A percentile compares a stretch with the other conserved stretches of the same genome.
phyloP scores from a whole-genome alignment of 2,113 vertebrate species.

The Cheirogaleus medius region DNA sequence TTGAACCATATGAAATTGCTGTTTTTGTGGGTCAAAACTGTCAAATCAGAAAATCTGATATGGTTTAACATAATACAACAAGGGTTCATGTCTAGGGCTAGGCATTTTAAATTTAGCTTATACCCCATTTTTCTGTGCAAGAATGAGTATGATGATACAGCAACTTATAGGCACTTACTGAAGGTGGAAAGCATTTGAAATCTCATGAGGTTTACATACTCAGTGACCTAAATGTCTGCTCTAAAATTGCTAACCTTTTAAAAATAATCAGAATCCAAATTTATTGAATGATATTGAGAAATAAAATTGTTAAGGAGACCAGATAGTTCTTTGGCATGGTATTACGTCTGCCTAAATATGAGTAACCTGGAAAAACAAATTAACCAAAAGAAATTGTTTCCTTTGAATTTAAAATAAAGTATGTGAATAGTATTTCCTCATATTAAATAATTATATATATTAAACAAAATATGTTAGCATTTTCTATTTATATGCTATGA shows the following conservation, averaged over 20 bases:
- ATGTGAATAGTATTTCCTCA: not conserved
- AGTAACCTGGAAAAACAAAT: not conserved
- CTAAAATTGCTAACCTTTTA: not conserved
- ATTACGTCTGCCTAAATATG: not conserved
- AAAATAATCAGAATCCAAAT: not conserved
- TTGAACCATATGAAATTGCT: not conserved
- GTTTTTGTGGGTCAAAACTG: not conserved
- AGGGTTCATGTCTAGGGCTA: not conserved
- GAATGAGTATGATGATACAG: not conserved
- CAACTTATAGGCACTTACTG: not conserved
- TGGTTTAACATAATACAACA: not conserved
- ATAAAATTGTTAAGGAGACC: not conserved
- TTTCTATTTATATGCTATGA: not conserved
- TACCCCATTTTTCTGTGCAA: not conserved
- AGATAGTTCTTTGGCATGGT: not conserved
- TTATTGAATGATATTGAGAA: not conserved
- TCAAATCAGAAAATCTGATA: not conserved
- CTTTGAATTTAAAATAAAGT: not conserved
- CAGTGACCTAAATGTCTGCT: not conserved
- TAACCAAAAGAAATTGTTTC: not conserved
- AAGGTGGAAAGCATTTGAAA: not conserved
- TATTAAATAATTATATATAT: not conserved
- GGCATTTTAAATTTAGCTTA: not conserved
- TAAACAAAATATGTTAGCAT: not conserved
- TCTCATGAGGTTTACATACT: not conserved